Evolutionary conservation across 2,888 invertebrate genomes (phyloP).

Genomic region (Hipparchia semele): DNA sequence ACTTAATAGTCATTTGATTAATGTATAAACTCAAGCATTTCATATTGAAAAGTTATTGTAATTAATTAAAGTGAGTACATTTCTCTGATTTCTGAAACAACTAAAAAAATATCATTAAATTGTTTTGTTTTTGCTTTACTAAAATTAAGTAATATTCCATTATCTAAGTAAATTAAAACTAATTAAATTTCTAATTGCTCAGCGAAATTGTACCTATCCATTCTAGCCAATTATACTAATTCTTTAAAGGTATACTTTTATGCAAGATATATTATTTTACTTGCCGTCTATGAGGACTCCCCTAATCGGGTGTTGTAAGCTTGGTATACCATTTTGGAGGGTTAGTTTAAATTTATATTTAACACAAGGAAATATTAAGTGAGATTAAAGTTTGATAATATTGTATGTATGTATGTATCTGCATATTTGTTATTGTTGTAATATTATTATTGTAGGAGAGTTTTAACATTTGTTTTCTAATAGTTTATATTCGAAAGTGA

Average conservation of each 20-base stretch:
- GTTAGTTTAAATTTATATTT: slow-evolving; percentile 64
- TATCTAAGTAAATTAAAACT: slow-evolving; percentile 75
- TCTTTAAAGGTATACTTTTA: slow-evolving; percentile 44
- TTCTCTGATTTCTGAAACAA: slow-evolving; percentile 26
- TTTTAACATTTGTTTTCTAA: slow-evolving; percentile 77
- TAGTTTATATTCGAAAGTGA: slow-evolving; percentile 66
- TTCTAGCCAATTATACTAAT: slow-evolving; percentile 65
- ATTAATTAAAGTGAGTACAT: slow-evolving; percentile 3
- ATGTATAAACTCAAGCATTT: neutral
- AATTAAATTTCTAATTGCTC: slow-evolving; percentile 77
- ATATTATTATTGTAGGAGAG: slow-evolving; percentile 75
- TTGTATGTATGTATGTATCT: slow-evolving; percentile 61
- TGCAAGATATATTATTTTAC: slow-evolving; percentile 21
- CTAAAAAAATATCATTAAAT: slow-evolving; percentile 37
- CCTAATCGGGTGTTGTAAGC: slow-evolving; percentile 48
- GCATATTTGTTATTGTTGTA: slow-evolving; percentile 79
- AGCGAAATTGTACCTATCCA: slow-evolving; percentile 74
- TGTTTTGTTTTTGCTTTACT: slow-evolving; percentile 63
- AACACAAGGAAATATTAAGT: slow-evolving; percentile 57
- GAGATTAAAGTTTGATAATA: slow-evolving; percentile 78
- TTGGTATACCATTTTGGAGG: slow-evolving; percentile 53
- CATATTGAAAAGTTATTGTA: slow-evolving; percentile 2
- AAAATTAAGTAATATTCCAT: slow-evolving; percentile 79
- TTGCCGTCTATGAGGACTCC: slow-evolving; percentile 25
- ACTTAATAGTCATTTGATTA: slow-evolving; percentile 8